phyloP scores from a whole-genome alignment of 2,113 vertebrate genomes.

The Phainopepla nitens region DNA sequence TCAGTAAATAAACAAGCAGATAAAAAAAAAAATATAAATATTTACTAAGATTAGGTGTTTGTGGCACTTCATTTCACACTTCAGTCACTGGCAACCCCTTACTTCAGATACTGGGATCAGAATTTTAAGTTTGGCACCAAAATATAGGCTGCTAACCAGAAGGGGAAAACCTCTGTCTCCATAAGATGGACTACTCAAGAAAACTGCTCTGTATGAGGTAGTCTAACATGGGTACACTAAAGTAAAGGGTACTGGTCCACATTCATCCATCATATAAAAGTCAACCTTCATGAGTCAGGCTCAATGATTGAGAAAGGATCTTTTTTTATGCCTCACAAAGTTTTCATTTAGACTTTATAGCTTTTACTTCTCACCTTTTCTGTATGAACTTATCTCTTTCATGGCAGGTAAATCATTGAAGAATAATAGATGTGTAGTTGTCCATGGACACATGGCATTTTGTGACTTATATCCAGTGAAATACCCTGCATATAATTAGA shows the following conservation, averaged over 20 bases:
- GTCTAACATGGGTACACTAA: background rate
- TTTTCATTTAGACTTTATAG: constrained; percentile 26
- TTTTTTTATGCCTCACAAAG: constrained; percentile 1
- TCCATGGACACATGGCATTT: background rate
- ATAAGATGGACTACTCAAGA: background rate
- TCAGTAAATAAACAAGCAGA: background rate
- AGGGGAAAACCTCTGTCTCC: background rate
- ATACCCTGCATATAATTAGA: background rate
- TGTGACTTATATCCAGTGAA: background rate
- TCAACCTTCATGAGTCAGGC: background rate
- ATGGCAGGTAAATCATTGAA: constrained; percentile 24
- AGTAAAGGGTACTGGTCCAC: constrained; percentile 12
- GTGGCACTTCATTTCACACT: constrained; percentile 22
- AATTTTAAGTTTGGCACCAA: background rate
- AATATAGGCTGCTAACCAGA: background rate
- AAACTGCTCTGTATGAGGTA: background rate
- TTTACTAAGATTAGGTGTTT: background rate
- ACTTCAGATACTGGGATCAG: background rate
- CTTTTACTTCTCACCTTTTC: constrained; percentile 8
- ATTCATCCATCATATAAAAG: constrained; percentile 35
- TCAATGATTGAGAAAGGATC: background rate
- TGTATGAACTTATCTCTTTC: constrained; percentile 6
- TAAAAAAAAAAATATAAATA: background rate
- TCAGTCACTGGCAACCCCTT: background rate
- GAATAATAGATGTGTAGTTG: background rate